phyloP scores from a whole-genome alignment of 2,113 vertebrate genomes.

The Nipponia nippon region DNA sequence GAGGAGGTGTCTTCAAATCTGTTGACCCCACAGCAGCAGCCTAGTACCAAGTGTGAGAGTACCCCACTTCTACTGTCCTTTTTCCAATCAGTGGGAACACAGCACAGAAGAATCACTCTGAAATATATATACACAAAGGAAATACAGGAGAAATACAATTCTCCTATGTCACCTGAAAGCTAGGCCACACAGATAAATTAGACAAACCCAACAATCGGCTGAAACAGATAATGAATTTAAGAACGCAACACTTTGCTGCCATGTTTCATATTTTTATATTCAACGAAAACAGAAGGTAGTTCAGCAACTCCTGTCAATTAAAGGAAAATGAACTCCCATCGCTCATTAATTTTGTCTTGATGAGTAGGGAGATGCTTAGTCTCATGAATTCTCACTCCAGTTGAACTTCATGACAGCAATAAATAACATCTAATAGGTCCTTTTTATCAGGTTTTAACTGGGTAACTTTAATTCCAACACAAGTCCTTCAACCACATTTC shows the following conservation, averaged over 20 bases:
- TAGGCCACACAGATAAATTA: not conserved
- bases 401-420: not conserved
- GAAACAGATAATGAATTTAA: not conserved
- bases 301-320: not conserved
- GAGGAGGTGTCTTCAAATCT: not conserved
- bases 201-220: not conserved
- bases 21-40: not conserved
- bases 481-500: not conserved
- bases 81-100: not conserved
- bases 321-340: not conserved
- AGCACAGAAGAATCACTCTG: not conserved
- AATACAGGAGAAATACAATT: not conserved
- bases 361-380: not conserved
- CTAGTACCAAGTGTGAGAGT: not conserved
- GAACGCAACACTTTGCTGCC: not conserved
- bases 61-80: not conserved
- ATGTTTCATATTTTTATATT: not conserved
- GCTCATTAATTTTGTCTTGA: not conserved
- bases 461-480: not conserved
- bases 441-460: not conserved
- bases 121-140: not conserved
- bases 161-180: not conserved
- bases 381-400: not conserved
- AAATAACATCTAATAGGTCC: not conserved
- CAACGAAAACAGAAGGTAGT: not conserved